Conservation (phyloP, 2,888 invertebrate genomes). For the Torymus auratus region DNA sequence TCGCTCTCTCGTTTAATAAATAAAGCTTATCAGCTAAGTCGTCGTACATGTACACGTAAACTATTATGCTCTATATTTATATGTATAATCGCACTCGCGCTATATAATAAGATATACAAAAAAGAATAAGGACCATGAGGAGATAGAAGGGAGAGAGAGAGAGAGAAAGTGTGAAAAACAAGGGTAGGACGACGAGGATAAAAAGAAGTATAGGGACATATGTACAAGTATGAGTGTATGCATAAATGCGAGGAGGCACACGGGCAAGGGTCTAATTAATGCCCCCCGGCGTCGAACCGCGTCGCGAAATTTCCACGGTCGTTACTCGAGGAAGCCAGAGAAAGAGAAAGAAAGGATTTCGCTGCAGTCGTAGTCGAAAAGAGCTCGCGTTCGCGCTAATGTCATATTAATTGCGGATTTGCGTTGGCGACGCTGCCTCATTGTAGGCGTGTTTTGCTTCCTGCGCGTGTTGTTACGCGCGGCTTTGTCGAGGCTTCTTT, state of each 20-base stretch:
- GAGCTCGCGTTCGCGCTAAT: conserved; percentile 63
- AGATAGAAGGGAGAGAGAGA: background rate
- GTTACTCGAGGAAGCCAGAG: conserved; percentile 17
- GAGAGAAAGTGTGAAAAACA: conserved; percentile 31
- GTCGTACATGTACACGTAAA: too few species aligned
- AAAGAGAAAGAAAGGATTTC: conserved; percentile 3
- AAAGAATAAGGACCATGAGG: background rate
- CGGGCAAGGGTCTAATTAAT: conserved; percentile 39
- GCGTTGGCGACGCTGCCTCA: conserved; percentile 56
- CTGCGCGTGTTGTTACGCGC: too few species aligned
- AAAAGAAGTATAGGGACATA: background rate
- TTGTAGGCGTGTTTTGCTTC: too few species aligned
- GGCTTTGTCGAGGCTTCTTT: too few species aligned
- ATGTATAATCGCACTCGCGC: background rate
- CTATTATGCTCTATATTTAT: background rate
- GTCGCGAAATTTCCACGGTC: conserved; percentile 34
- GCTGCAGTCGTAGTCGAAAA: background rate
- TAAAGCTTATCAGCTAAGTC: too few species aligned
- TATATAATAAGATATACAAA: background rate
- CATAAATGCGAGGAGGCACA: too few species aligned
- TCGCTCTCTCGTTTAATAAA: too few species aligned
- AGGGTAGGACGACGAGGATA: background rate
- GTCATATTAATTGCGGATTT: conserved; percentile 72
- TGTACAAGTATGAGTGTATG: too few species aligned
- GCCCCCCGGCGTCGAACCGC: conserved; percentile 28